Conservation (phyloP, 1,140 invertebrate genomes). For the Rhynchophorus ferrugineus region DNA sequence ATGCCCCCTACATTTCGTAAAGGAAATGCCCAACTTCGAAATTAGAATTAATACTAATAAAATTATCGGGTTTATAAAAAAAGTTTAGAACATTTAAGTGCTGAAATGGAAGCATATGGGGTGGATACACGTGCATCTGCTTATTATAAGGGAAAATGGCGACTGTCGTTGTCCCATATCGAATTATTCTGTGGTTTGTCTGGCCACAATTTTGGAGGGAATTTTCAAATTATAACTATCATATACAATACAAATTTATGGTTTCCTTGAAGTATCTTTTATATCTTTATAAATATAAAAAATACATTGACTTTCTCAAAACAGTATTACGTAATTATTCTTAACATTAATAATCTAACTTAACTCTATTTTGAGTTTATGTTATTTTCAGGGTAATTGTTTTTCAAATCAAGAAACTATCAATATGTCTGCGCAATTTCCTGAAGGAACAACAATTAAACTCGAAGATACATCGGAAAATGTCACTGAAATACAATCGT, state of each 20-base stretch:
- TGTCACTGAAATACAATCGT: conserved; percentile 73
- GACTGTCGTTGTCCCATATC: background rate
- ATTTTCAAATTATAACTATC: background rate
- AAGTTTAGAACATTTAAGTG: background rate
- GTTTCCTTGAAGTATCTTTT: too few species aligned
- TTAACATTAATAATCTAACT: background rate
- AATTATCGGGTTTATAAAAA: background rate
- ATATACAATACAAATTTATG: too few species aligned
- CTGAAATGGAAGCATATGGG: background rate
- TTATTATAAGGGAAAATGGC: conserved; percentile 18
- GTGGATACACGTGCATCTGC: conserved; percentile 18
- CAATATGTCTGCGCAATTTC: conserved; percentile 36
- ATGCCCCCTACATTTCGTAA: conserved; percentile 51
- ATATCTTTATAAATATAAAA: background rate
- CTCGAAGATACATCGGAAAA: conserved; percentile 44
- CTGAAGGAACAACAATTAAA: conserved; percentile 36
- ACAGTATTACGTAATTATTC: background rate
- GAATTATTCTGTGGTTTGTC: background rate
- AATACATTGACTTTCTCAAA: background rate
- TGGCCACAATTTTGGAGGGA: background rate
- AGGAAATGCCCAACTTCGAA: conserved; percentile 6
- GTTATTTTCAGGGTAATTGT: conserved; percentile 2
- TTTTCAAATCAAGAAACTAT: conserved; percentile 4
- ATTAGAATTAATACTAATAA: background rate
- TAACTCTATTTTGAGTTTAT: background rate